These are phyloP conservation scores for Cottoperca gobio DNA, from an alignment of 2,797 vertebrate genomes.

Conservation along the genomic window DNA sequence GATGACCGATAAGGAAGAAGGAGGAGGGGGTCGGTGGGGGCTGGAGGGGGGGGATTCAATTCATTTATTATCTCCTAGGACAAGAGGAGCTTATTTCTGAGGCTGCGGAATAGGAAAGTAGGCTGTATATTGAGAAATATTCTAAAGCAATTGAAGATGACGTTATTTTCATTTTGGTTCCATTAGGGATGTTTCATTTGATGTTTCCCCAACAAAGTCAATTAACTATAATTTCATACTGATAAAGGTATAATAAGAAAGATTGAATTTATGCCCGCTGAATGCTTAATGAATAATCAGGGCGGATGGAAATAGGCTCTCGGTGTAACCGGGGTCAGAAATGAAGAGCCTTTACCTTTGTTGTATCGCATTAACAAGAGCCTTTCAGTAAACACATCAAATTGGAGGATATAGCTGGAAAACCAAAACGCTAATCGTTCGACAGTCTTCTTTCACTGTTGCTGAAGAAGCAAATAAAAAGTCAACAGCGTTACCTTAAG, in stretches of 20 bases:
- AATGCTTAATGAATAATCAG: slow-evolving; percentile 67
- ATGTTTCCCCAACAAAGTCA: slow-evolving; percentile 83
- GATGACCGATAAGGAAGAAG: slow-evolving; percentile 99
- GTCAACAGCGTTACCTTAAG: slow-evolving; percentile 77
- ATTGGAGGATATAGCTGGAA: slow-evolving; percentile 70
- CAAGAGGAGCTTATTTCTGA: slow-evolving; percentile 97
- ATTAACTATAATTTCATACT: slow-evolving; percentile 84
- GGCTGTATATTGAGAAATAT: slow-evolving; percentile 89
- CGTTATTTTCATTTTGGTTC: slow-evolving; percentile 87
- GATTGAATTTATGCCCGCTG: slow-evolving; percentile 76
- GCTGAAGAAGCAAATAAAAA: slow-evolving; percentile 69
- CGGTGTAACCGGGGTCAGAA: slow-evolving; percentile 37
- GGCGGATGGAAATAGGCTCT: slow-evolving; percentile 50
- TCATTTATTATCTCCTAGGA: slow-evolving; percentile 99
- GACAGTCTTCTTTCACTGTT: slow-evolving; percentile 54
- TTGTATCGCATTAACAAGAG: slow-evolving; percentile 62
- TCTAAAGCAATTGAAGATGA: slow-evolving; percentile 86
- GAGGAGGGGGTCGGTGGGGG: slow-evolving; percentile 41
- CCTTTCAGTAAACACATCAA: slow-evolving; percentile 47
- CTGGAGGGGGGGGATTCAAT: slow-evolving; percentile 89
- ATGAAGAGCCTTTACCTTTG: slow-evolving; percentile 58
- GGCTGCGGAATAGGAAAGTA: slow-evolving; percentile 94
- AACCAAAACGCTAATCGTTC: slow-evolving; percentile 69
- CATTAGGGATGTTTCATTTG: slow-evolving; percentile 79
- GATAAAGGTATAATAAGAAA: slow-evolving; percentile 80